A percentile compares a stretch with the other conserved stretches of the same genome.
Evolutionary conservation across 2,113 vertebrate species (phyloP).

Genomic region (Myocastor coypus): DNA sequence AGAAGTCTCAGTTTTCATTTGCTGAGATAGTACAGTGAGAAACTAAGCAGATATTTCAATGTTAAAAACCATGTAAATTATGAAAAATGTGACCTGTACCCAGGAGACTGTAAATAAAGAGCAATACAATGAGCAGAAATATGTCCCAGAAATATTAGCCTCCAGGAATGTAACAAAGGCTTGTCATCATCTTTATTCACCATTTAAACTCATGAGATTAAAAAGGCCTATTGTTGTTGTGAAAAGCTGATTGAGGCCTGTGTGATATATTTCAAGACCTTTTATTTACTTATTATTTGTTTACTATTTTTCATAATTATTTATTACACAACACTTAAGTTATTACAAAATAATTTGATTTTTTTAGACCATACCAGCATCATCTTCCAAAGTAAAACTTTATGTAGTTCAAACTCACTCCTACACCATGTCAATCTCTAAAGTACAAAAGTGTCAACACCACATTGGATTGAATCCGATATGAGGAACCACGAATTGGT

Average conservation of each 20-base stretch:
- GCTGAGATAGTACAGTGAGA: background rate
- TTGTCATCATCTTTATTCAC: background rate
- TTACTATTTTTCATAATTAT: slow-evolving; percentile 13
- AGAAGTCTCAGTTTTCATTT: background rate
- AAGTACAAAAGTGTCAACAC: background rate
- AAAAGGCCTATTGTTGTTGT: slow-evolving; percentile 91
- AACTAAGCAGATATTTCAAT: background rate
- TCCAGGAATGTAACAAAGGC: too few relatives aligned
- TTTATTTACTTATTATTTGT: too few relatives aligned
- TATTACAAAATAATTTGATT: background rate
- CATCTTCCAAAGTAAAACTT: background rate
- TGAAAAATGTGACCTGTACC: background rate
- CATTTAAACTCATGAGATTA: slow-evolving; percentile 91
- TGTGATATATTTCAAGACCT: slow-evolving; percentile 93
- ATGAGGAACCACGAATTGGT: background rate
- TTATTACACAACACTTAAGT: background rate
- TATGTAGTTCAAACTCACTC: background rate
- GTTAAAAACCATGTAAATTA: background rate
- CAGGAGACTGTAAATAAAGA: background rate
- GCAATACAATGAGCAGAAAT: background rate
- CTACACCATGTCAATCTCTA: background rate
- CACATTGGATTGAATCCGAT: background rate
- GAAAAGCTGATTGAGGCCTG: slow-evolving; percentile 90
- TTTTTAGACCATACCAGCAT: background rate
- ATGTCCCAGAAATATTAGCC: background rate